Conservation (phyloP, 2,797 vertebrate genomes). For the Danio tinwini region DNA sequence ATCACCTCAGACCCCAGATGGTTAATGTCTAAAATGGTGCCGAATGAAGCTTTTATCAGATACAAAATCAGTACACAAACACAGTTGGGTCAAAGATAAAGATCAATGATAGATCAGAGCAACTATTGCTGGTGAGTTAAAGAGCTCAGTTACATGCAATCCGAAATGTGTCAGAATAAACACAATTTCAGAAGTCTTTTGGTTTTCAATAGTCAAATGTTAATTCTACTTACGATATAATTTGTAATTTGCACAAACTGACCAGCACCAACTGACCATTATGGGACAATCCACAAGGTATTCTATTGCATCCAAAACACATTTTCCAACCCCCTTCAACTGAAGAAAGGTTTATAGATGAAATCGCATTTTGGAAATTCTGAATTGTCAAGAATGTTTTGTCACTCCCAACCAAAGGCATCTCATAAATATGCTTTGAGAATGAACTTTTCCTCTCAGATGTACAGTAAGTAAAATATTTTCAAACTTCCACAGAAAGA, state of each 20-base stretch:
- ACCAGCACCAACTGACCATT: background rate
- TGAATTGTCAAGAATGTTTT: background rate
- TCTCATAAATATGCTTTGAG: background rate
- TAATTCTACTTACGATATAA: background rate
- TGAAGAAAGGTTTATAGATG: background rate
- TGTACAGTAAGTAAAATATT: background rate
- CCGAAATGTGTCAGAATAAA: too few relatives aligned
- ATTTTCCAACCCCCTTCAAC: background rate
- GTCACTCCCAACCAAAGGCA: background rate
- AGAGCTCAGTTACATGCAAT: too few relatives aligned
- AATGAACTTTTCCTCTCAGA: background rate
- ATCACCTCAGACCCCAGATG: too few relatives aligned
- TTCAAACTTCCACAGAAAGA: conserved; percentile 1
- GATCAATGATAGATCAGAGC: too few relatives aligned
- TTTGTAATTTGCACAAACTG: background rate
- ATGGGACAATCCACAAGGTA: background rate
- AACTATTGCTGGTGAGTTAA: too few relatives aligned
- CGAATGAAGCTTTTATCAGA: too few relatives aligned
- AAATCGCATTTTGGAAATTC: background rate
- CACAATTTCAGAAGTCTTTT: too few relatives aligned
- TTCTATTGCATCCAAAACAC: conserved; percentile 8
- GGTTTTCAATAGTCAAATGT: background rate
- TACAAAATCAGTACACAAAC: too few relatives aligned
- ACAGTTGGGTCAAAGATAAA: too few relatives aligned
- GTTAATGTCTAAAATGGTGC: too few relatives aligned